Evolutionary conservation across 1,140 invertebrate genomes (phyloP).

Genomic region (Dendroctonus ponderosae): DNA sequence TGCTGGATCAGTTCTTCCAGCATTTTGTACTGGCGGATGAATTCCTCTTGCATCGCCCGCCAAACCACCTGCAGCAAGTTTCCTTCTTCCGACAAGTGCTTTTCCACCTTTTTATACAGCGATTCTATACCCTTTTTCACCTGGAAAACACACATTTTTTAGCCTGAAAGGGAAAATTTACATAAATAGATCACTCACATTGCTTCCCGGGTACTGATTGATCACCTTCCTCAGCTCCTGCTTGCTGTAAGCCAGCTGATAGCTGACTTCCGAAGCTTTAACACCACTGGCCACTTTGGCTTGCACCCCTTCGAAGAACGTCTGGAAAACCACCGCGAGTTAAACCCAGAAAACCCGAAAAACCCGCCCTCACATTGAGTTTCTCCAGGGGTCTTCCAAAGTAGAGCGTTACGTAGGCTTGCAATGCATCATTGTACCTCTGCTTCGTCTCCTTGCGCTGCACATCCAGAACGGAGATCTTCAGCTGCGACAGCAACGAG

Average conservation of each 20-base stretch:
- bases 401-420: conserved; percentile 89
- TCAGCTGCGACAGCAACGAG: conserved; percentile 82
- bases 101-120: conserved; percentile 95
- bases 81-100: conserved; percentile 93
- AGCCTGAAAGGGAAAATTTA: conserved; percentile 12
- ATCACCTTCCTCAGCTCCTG: conserved; percentile 95
- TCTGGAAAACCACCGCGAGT: conserved; percentile 53
- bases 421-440: conserved; percentile 86
- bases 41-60: conserved; percentile 99
- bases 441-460: conserved; percentile 89
- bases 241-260: conserved; percentile 96
- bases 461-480: conserved; percentile 85
- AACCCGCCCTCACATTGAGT: conserved; percentile 71
- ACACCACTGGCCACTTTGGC: conserved; percentile 87
- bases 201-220: conserved; percentile 90
- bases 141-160: conserved; percentile 19
- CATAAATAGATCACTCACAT: conserved; percentile 51
- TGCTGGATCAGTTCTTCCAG: conserved; percentile 91
- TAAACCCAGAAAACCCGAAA: no score
- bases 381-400: conserved; percentile 95
- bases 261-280: conserved; percentile 96
- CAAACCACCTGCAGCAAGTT: conserved; percentile 96
- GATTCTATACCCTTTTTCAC: conserved; percentile 95
- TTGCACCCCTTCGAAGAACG: conserved; percentile 94
- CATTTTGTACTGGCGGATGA: conserved; percentile 94